phyloP scores from a whole-genome alignment of 2,797 vertebrate genomes.

The Australoheros facetus region DNA sequence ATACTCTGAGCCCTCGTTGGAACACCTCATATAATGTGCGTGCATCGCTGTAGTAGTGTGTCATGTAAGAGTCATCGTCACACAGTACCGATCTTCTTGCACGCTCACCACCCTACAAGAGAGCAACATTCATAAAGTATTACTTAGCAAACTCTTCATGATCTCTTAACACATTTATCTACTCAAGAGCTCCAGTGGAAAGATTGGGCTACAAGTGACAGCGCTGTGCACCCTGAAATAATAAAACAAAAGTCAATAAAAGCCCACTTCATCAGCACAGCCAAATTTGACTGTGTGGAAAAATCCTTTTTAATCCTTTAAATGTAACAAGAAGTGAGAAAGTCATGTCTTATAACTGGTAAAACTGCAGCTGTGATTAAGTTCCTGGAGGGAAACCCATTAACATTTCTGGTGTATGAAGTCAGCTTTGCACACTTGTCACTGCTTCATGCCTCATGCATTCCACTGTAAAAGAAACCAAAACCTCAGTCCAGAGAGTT shows the following conservation, averaged over 20 bases:
- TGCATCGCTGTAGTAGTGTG: constrained; percentile 86
- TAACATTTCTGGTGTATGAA: constrained; percentile 47
- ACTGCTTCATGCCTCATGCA: background rate
- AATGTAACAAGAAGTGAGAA: background rate
- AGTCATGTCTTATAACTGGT: background rate
- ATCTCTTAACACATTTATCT: background rate
- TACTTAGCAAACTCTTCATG: background rate
- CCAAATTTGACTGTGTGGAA: background rate
- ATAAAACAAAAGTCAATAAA: background rate
- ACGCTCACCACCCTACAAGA: constrained; percentile 79
- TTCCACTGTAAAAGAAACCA: background rate
- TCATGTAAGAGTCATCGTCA: constrained; percentile 72
- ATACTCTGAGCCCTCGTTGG: constrained; percentile 86
- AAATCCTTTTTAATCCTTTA: background rate
- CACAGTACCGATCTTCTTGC: constrained; percentile 85
- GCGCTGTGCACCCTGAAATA: background rate
- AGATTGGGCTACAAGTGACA: background rate
- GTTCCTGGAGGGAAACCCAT: constrained; percentile 13
- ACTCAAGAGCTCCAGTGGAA: background rate
- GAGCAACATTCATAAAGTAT: background rate
- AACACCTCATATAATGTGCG: constrained; percentile 89
- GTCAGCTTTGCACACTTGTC: background rate
- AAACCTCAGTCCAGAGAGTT: background rate
- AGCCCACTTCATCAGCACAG: background rate
- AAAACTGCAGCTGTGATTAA: constrained; percentile 11